These are phyloP conservation scores for Sylvietta virens DNA, from an alignment of 2,113 vertebrate species.

Conservation along the genomic window DNA sequence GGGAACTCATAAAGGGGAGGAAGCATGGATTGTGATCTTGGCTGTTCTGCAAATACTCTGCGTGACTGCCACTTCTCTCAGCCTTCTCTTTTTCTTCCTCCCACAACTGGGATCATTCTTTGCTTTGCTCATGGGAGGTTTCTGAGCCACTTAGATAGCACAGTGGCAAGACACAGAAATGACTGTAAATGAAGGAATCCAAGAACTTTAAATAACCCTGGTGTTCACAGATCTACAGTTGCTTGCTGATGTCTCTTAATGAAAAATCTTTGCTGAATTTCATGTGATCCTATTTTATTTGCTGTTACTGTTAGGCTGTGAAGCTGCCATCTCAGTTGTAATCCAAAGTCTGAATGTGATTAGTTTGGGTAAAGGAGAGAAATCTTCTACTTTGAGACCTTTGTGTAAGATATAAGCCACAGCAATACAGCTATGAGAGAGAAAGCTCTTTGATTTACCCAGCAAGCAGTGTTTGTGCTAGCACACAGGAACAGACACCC, in stretches of 20 bases:
- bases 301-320: background rate
- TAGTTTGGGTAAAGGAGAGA: background rate
- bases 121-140: background rate
- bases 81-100: background rate
- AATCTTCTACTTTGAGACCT: background rate
- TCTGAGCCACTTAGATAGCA: background rate
- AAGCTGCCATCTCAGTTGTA: background rate
- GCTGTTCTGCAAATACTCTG: constrained; percentile 26
- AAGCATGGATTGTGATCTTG: constrained; percentile 49
- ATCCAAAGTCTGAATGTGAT: background rate
- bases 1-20: constrained; percentile 42
- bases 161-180: background rate
- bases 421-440: background rate
- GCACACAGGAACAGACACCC: background rate
- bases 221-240: background rate
- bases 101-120: background rate
- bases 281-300: background rate
- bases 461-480: background rate
- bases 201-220: background rate
- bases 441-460: background rate
- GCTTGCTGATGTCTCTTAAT: background rate
- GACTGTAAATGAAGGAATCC: background rate
- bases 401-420: background rate
- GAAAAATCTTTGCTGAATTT: background rate
- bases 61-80: constrained; percentile 4